A percentile compares a stretch with the other conserved stretches of the same genome.
Evolutionary conservation across 2,888 invertebrate species (phyloP).

Genomic region (Cataglyphis livida): DNA sequence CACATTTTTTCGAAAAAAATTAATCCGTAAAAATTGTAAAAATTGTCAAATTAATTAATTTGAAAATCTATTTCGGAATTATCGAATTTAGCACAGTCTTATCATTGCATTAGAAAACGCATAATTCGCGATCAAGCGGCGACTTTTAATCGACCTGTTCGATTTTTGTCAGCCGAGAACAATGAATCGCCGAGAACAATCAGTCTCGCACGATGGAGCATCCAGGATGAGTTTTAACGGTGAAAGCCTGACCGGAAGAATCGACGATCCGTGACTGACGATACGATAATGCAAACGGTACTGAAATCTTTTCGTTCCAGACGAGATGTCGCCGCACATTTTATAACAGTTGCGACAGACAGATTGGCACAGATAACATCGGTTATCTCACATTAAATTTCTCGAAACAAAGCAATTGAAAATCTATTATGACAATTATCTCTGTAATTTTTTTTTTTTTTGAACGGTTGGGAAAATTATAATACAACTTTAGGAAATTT

Average conservation of each 20-base stretch:
- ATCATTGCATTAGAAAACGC: constrained; percentile 34
- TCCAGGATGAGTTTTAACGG: constrained; percentile 77
- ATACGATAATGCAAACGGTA: constrained; percentile 72
- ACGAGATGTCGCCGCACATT: constrained; percentile 37
- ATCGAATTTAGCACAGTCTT: neutral
- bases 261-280: constrained; percentile 76
- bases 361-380: constrained; percentile 23
- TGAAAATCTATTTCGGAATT: neutral
- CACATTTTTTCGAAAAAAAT: neutral
- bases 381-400: neutral
- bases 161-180: constrained; percentile 69
- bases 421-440: neutral
- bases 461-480: neutral
- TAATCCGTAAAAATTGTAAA: neutral
- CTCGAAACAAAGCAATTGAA: neutral
- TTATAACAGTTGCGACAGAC: constrained; percentile 13
- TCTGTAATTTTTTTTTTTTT: neutral
- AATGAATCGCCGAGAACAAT: constrained; percentile 66
- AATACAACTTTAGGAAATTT: neutral
- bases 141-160: constrained; percentile 63
- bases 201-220: constrained; percentile 74
- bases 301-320: constrained; percentile 61
- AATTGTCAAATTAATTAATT: neutral
- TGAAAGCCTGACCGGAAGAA: constrained; percentile 78
- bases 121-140: constrained; percentile 57